Evolutionary conservation across 2,888 invertebrate genomes (phyloP), one percentile per base, ranked within the genome.

Genomic region (Drosophila acutilabella): DNA sequence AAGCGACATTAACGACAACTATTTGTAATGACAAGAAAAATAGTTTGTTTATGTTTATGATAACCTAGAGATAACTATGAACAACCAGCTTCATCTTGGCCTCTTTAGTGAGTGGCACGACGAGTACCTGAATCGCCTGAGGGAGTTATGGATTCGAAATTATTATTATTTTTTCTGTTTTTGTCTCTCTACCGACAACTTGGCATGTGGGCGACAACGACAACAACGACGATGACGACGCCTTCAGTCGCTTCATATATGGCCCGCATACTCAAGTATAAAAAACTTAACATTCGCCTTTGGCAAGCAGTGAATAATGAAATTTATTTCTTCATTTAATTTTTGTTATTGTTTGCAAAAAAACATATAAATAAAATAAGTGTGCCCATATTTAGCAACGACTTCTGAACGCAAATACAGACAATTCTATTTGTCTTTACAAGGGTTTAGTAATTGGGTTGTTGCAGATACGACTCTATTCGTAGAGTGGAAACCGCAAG

Each of bases 281-380:
- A 64, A 73, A 73, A 66, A 81, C 64, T 81, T 80, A 61, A 70
- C 82, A 73, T 73, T 61, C 67, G 65, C 41, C 64, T 71, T 78
- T 80, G 78, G 72, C 74, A 64, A 68, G 72, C 75, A 66, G 59
- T 75, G 65, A 73, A 75, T 75, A 74, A 78, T 78, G 59, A 75
- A 80, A 71, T 70, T 65, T 67, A 68, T 69, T 84, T 85, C 52
- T 66, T 44, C 69, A 75, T 82, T 81, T 80, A 75, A 86, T 82
- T 82, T 66, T 67, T 64, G 1, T 36, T 38, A 48, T 23, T 23
- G 44, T 13, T 4, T 36, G 44, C 41, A 41, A 50, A 41, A 41
- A 14, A 38, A 56, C n/a, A n/a, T 48, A 7, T 7, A 30, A 8
- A 30, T 30, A 30, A 30, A 30, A 30, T 30, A 52, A 54, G 66